Evolutionary conservation across 2,888 invertebrate genomes (phyloP), one percentile per base, ranked within the genome.

Genomic region (Coleophora deauratella): DNA sequence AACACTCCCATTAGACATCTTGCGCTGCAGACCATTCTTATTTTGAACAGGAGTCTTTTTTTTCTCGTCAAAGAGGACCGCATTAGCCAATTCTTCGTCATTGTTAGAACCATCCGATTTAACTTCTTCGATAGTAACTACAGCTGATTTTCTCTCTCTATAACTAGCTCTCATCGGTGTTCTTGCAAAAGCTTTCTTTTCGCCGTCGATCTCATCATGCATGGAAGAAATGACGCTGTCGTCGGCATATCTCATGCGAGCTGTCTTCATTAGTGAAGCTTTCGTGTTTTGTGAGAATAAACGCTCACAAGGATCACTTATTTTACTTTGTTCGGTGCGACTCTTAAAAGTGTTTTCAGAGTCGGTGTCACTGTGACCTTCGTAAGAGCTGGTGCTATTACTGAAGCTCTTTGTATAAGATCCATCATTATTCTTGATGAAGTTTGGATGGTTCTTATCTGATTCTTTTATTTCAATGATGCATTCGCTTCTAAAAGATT

Each of bases 341-440:
- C 66, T 70, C 57, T 73, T 84, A 28, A 65, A 71, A 14, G 73
- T 88, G 47, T 87, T 89, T 46, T 90, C 78, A 2, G 90, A 90
- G 67, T 91, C 90, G 34, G 89, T 89, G 55, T 90, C 90, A 54
- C 90, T 90, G 54, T 88, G 89, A 30, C 88, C 88, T 46, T 91
- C 90, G 51, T 90, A 90, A 6, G 89, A 89, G 52, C 89, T 89
- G 8, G 88, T 88, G 55, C 90, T 90, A 51, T 89, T 88, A 43
- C 88, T 85, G 53, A 87, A 88, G 51, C 85, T 77, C 54, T 88
- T 89, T 1, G 65, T 70, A 43, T 69, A 72, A 9, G 63, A 55
- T 34, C 68, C 69, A 30, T 76, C 75, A 51, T 71, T 67, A 44
- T 67, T 73, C 57, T 63, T 80, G 10, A 50, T 43, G 11, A 54